Evolutionary conservation across 2,888 invertebrate genomes (phyloP), one percentile per base, ranked within the genome.

Genomic region (Penaeus monodon): DNA sequence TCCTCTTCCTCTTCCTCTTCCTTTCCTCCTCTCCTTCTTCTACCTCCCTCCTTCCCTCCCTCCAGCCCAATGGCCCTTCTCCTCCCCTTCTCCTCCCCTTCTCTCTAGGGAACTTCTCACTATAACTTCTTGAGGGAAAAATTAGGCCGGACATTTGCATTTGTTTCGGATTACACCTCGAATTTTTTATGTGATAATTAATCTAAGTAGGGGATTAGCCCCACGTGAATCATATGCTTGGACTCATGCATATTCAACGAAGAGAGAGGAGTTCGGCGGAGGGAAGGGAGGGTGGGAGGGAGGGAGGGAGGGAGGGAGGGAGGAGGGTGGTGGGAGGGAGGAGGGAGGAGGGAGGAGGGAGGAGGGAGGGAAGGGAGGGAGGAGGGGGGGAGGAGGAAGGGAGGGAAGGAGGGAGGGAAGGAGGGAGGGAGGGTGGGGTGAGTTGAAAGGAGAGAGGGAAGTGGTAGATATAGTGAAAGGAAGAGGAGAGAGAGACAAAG

Each of bases 181-280:
- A 66, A 85, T 85, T 85, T 80, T 85, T 85, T 79, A 78, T 79
- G 85, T 85, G 78, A 85, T 85, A 85, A 85, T 85, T 85, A 78
- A 85, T 85, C 85, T 68, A 65, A 79, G 79, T 66, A 79, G 70
- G 79, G 79, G 64, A 79, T 85, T 85, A 85, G 27, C 78, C 66
- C 65, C 49, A n/a, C 85, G 38, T 85, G 85, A 66, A 85, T 85
- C 85, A 84, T 85, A 85, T 79, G 78, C 78, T 33, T 68, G 68
- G 64, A 22, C 68, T 85, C 57, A 79, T 85, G 85, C 65, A 85
- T 85, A 85, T 79, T 79, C 68, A 80, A 65, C 65, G 65, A 65
- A 33, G 65, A 38, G 27, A 38, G 49, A 14, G 12, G 49, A 49
- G 49, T 49, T 49, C 14, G 49, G 49, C 49, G 65, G 64, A 8